Percentiles rank a stretch among this genome's conserved stretches.
These are phyloP conservation scores for Pteronotus mesoamericanus DNA, from an alignment of 2,797 vertebrate genomes.

Conservation along the genomic window DNA sequence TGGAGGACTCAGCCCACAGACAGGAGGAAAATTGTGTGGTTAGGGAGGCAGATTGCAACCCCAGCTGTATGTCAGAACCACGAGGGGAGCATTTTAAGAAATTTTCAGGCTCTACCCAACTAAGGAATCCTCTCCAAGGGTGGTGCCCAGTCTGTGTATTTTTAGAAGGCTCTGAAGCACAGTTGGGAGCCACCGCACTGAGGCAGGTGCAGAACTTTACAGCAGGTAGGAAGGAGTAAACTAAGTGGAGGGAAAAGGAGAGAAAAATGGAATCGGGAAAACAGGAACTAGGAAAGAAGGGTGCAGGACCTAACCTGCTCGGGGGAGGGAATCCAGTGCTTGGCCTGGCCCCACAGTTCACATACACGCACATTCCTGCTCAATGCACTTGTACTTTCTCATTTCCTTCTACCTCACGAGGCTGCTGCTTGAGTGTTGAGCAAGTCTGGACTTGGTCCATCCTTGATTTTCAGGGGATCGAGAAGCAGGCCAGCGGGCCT, in stretches of 20 bases:
- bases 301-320: background rate
- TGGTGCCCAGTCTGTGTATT: background rate
- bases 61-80: background rate
- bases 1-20: background rate
- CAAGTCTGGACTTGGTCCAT: background rate
- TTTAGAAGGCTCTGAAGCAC: slow-evolving; percentile 26
- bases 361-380: background rate
- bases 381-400: background rate
- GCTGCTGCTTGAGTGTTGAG: background rate
- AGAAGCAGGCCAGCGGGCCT: background rate
- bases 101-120: slow-evolving; percentile 27
- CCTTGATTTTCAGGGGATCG: background rate
- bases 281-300: background rate
- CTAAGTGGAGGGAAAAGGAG: background rate
- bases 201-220: background rate
- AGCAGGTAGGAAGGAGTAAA: slow-evolving; percentile 13
- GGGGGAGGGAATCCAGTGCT: background rate
- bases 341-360: background rate
- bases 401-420: background rate
- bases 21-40: background rate
- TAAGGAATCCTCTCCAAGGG: background rate
- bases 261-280: background rate
- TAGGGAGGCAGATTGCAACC: background rate
- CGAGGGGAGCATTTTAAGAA: slow-evolving; percentile 1
- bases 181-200: background rate